phyloP scores from a whole-genome alignment of 1,140 invertebrate genomes.

The Drosophila teissieri region DNA sequence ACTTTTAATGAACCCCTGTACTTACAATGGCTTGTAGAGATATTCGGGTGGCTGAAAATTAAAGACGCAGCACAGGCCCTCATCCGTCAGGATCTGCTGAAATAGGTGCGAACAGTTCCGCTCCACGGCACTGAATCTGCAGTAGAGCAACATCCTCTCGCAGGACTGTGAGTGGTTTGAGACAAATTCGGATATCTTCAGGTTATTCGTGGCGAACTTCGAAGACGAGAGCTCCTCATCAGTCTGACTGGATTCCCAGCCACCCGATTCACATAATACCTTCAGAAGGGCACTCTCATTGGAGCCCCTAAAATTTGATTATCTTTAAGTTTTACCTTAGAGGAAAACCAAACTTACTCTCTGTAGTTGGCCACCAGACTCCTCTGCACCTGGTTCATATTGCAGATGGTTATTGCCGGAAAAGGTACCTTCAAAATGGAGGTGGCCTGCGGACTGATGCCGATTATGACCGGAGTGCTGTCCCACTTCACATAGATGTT shows the following conservation, averaged over 20 bases:
- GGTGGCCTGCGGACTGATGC: conserved; percentile 88
- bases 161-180: conserved; percentile 87
- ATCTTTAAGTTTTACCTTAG: too few relatives aligned
- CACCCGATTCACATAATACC: conserved; percentile 47
- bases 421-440: conserved; percentile 89
- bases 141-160: conserved; percentile 88
- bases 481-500: conserved; percentile 90
- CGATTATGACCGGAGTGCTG: conserved; percentile 90
- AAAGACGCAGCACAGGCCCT: conserved; percentile 93
- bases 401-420: conserved; percentile 92
- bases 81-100: conserved; percentile 90
- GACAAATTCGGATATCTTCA: conserved; percentile 62
- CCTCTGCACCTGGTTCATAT: conserved; percentile 91
- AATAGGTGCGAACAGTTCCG: conserved; percentile 89
- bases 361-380: conserved; percentile 73
- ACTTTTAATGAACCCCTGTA: too few relatives aligned
- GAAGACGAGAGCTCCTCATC: conserved; percentile 8
- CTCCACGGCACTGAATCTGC: conserved; percentile 87
- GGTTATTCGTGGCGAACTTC: conserved; percentile 24
- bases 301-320: conserved; percentile 40
- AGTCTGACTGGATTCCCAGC: conserved; percentile 3
- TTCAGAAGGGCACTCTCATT: conserved; percentile 51
- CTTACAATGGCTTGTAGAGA: conserved; percentile 86
- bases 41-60: conserved; percentile 89
- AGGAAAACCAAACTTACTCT: conserved; percentile 35